Evolutionary conservation across 2,888 invertebrate genomes (phyloP), one percentile per base, ranked within the genome.

Genomic region (Phragmatobia fuliginosa): DNA sequence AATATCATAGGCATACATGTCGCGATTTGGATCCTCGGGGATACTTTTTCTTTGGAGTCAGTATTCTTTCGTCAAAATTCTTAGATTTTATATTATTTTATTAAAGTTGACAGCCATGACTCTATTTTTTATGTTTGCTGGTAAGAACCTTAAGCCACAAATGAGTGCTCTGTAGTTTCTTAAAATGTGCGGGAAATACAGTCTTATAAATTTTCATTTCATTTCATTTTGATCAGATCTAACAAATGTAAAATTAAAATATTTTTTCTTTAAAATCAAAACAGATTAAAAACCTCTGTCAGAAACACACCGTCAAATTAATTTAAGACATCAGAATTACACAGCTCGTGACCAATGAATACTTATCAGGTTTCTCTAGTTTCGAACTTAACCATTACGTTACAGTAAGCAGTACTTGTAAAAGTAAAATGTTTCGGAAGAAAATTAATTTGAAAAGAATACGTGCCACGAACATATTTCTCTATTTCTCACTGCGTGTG

Each of bases 401-500:
- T 21, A 59, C 63, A 66, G 67, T 66, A 52, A 67, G 66, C 33
- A 28, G 64, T 70, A 75, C 45, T 70, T 68, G 61, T 45, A 68
- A 67, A 76, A 71, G 3, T 36, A 62, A 70, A 72, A 52, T 73
- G 67, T 59, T 38, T 32, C 52, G 31, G 49, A 62, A 62, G 41
- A 71, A 71, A 62, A 72, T 67, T 60, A 61, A 68, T 63, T 67
- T 74, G 38, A 25, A 58, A n/a, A 49, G 36, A 71, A 70, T 66
- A 49, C 68, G 31, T 70, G 65, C 59, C 32, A 21, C n/a, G 52
- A 66, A 67, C 52, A 74, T 18, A 73, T 73, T 75, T 70, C 45
- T 6, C 72, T 18, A 73, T 73, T 75, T 70, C 45, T 6, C 72
- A 71, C 76, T 73, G 69, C 74, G 71, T 28, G 21, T 60, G 38